phyloP scores from a whole-genome alignment of 2,888 invertebrate species.

The Metellina segmentata region DNA sequence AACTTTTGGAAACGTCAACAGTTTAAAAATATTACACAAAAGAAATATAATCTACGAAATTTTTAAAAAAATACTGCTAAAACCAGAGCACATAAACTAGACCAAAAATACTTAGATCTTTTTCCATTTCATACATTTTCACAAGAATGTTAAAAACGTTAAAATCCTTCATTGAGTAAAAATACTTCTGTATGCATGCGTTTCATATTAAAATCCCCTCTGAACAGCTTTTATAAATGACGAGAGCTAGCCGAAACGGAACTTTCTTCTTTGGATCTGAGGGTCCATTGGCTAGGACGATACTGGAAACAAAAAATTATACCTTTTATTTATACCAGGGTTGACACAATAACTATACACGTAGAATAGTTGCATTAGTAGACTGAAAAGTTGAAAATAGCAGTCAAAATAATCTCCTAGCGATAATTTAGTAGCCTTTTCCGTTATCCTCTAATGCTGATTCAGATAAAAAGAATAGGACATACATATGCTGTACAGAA shows the following conservation, averaged over 20 bases:
- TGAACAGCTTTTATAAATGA: conserved; percentile 8
- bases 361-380: too few relatives aligned
- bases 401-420: too few relatives aligned
- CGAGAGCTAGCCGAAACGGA: conserved; percentile 89
- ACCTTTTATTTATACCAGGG: too few relatives aligned
- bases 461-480: too few relatives aligned
- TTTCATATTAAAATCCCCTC: neutral
- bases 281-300: conserved; percentile 96
- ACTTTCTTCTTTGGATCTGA: conserved; percentile 94
- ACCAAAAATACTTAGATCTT: neutral
- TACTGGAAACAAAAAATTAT: conserved; percentile 85
- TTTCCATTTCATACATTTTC: neutral
- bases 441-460: too few relatives aligned
- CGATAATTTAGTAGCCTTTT: too few relatives aligned
- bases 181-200: neutral
- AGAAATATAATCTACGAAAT: neutral
- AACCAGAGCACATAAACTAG: neutral
- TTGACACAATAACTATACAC: too few relatives aligned
- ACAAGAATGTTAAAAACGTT: neutral
- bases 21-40: neutral
- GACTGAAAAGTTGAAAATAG: too few relatives aligned
- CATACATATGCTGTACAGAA: too few relatives aligned
- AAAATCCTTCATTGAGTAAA: neutral
- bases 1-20: neutral
- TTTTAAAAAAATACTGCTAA: neutral